These are phyloP conservation scores for Geodia barretti DNA, from an alignment of 37 sponge, comb jelly and placozoan genomes.

Conservation along the genomic window DNA sequence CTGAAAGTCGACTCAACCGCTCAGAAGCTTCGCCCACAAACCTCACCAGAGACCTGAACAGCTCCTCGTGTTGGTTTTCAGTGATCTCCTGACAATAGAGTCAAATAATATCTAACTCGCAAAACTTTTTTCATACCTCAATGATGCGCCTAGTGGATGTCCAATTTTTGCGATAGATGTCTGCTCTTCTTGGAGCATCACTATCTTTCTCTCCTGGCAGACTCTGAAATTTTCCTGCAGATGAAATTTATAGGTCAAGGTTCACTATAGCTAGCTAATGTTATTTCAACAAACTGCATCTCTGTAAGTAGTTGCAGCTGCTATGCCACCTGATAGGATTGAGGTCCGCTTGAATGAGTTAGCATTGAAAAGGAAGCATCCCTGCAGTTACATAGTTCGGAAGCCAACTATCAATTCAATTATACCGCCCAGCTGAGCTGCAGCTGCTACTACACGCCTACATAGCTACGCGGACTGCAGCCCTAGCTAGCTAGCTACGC, in stretches of 20 bases:
- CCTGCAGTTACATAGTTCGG: no score
- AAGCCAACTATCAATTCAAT: not conserved
- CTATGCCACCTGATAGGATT: not conserved
- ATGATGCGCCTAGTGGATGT: constrained; percentile 22
- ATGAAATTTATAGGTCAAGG: not conserved
- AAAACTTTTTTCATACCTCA: constrained; percentile 17
- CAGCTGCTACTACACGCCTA: not conserved
- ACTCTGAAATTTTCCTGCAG: constrained; percentile 31
- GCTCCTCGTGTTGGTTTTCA: not conserved
- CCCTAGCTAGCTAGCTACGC: no score
- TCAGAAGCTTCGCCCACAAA: not conserved
- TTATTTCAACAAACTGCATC: not conserved
- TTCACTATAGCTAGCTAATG: no score
- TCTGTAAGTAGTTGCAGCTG: not conserved
- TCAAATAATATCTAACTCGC: not conserved
- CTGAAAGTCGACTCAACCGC: not conserved
- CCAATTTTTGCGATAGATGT: constrained; percentile 35
- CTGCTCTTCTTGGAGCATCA: constrained; percentile 27
- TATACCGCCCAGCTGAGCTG: not conserved
- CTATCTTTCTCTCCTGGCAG: constrained; percentile 49
- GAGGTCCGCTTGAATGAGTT: not conserved
- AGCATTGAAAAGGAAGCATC: constrained; percentile 38
- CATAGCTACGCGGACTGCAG: no score
- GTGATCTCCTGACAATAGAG: not conserved
- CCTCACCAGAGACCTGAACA: not conserved